Evolutionary conservation across 2,113 vertebrate species (phyloP).

Genomic region (Xiphorhynchus elegans): DNA sequence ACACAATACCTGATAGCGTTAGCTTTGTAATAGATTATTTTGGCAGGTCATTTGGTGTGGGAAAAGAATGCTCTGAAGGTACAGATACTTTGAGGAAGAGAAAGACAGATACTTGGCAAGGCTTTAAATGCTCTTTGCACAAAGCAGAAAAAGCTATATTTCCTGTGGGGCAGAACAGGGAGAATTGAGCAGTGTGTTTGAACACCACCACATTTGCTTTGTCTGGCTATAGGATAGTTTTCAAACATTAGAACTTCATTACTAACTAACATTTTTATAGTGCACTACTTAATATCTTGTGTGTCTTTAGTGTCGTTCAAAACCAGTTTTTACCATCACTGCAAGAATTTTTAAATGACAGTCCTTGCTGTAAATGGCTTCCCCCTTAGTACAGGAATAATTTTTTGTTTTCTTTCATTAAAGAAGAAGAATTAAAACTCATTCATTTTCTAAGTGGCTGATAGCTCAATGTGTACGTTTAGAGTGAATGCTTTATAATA

Average conservation of each 20-base stretch:
- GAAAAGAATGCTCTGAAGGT: neutral
- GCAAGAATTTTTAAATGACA: neutral
- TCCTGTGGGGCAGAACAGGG: neutral
- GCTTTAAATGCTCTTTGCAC: neutral
- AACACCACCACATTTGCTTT: neutral
- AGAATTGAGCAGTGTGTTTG: neutral
- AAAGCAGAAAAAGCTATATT: neutral
- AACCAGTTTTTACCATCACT: neutral
- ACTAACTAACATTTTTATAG: neutral
- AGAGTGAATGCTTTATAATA: neutral
- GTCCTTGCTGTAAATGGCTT: neutral
- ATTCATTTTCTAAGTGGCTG: neutral
- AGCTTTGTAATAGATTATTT: constrained; percentile 34
- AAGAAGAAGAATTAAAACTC: neutral
- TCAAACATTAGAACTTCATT: neutral
- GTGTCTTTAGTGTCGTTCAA: neutral
- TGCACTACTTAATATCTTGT: neutral
- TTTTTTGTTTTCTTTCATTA: neutral
- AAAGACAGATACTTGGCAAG: constrained; percentile 11
- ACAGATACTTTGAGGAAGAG: neutral
- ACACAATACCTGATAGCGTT: neutral
- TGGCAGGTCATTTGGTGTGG: constrained; percentile 2
- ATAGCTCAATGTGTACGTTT: neutral
- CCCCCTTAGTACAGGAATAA: neutral
- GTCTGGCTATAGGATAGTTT: neutral